These are phyloP conservation scores for Adelosebastes latens DNA, from an alignment of 2,797 vertebrate species.

Conservation along the genomic window DNA sequence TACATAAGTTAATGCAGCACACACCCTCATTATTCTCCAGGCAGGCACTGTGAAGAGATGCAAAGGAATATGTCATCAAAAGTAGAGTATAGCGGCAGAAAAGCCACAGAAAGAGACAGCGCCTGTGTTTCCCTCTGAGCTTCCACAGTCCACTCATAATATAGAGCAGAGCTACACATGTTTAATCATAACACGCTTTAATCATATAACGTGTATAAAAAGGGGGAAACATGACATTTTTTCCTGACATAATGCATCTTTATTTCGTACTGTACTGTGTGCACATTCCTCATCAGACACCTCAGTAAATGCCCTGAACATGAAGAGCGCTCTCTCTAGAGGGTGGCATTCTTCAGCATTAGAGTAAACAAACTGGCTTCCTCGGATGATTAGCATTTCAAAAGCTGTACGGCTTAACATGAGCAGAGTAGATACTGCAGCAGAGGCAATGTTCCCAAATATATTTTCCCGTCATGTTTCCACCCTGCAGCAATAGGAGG, in stretches of 20 bases:
- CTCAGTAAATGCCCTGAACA: slow-evolving; percentile 23
- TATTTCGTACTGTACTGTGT: not conserved
- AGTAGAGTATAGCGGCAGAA: slow-evolving; percentile 29
- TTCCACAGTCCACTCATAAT: slow-evolving; percentile 20
- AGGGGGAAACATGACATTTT: not conserved
- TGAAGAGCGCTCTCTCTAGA: slow-evolving; percentile 26
- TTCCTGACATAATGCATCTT: not conserved
- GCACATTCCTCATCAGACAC: slow-evolving; percentile 36
- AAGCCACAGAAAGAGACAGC: slow-evolving; percentile 11
- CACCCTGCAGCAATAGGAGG: slow-evolving; percentile 38
- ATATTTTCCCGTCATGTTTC: slow-evolving; percentile 29
- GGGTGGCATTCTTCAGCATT: slow-evolving; percentile 52
- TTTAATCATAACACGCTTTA: not conserved
- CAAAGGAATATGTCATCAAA: slow-evolving; percentile 74
- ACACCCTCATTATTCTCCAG: slow-evolving; percentile 73
- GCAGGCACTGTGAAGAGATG: slow-evolving; percentile 57
- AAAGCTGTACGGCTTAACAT: slow-evolving; percentile 52
- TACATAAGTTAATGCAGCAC: slow-evolving; percentile 83
- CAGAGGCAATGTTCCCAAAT: slow-evolving; percentile 39
- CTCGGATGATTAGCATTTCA: slow-evolving; percentile 72
- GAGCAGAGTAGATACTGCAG: slow-evolving; percentile 54
- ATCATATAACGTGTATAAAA: slow-evolving; percentile 7
- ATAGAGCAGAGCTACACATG: slow-evolving; percentile 1
- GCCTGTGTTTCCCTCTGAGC: slow-evolving; percentile 13
- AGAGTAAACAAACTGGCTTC: slow-evolving; percentile 69